Evolutionary conservation across 2,797 vertebrate genomes (phyloP).

Genomic region (Dendrocincla fuliginosa): DNA sequence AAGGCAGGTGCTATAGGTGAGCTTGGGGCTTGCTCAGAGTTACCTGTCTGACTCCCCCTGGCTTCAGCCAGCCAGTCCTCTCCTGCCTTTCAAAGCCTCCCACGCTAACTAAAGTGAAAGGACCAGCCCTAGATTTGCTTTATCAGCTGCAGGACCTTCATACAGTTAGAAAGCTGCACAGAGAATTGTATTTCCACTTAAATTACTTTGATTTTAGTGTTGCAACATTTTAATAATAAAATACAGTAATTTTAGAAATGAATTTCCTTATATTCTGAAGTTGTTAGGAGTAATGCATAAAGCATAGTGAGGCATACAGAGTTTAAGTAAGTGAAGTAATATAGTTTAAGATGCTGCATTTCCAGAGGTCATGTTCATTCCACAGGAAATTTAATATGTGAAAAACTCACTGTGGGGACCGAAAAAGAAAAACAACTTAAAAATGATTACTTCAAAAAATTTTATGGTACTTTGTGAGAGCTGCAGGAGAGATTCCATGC

Average conservation of each 20-base stretch:
- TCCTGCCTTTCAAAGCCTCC: neutral
- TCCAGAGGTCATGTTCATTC: slow-evolving; percentile 51
- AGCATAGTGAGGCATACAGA: slow-evolving; percentile 3
- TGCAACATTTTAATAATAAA: slow-evolving; percentile 41
- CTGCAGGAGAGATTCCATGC: neutral
- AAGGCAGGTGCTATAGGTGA: neutral
- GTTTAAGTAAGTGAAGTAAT: slow-evolving; percentile 47
- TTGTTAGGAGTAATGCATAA: slow-evolving; percentile 61
- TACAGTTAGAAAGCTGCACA: neutral
- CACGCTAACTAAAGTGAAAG: neutral
- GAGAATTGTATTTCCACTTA: neutral
- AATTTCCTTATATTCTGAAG: slow-evolving; percentile 21
- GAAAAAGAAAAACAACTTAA: neutral
- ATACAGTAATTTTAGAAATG: slow-evolving; percentile 11
- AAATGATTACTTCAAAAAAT: slow-evolving; percentile 37
- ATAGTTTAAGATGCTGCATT: slow-evolving; percentile 45
- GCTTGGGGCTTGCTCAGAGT: neutral
- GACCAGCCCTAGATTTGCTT: neutral
- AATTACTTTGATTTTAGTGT: neutral
- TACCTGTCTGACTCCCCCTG: neutral
- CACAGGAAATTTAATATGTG: slow-evolving; percentile 55
- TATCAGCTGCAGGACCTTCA: neutral
- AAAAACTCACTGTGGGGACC: slow-evolving; percentile 38
- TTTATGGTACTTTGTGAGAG: neutral
- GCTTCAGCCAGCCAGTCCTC: neutral